Base-by-base conservation (phyloP, 1,140 invertebrate species). In the Rhagoletis pomonella region DNA sequence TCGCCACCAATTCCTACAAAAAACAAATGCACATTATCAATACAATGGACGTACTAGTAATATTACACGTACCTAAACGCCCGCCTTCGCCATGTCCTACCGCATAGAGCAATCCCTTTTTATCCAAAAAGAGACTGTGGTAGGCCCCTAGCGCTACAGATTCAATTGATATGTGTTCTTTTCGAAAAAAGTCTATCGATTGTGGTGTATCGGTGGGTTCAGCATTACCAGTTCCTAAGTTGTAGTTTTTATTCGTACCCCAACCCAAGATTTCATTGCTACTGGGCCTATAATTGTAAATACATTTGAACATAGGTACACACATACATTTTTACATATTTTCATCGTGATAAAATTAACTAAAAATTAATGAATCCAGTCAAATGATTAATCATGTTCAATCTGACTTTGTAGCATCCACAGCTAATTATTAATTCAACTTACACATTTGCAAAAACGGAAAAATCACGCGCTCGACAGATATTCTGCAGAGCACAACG, bases 31-130 rank as follows among this genome's bases (percentile, higher is more conserved):
- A 39, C n/a, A 14, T 14, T 65, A 86, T 10, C 5, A 12, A 55
- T 81, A 12, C 73, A 81, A 29, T 47, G 39, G 47, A n/a, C 10
- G 59, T 60, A n/a, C 10, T 0, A 29, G 50, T 55, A 0, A 10
- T 55, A 55, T 55, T 50, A 19, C 47, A 50, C 12, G 95, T 93
- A 39, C 96, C 96, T 14, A 97, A 93, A 39, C 96, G 91, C 1
- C 96, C 96, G 62, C 96, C 96, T 89, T 95, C 95, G 19, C 96
- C 96, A 93, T 96, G 95, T 0, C 96, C 96, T 92, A 96, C 96
- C 10, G 95, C 94, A 91, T 94, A 96, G 0, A 96, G 94, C 87
- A 94, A 90, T 0, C 95, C 95, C 88, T 91, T 90, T 17, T 89
- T 92, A 39, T 94, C 93, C 55, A 96, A 90, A 90, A 96, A 96